Evolutionary conservation across 2,113 vertebrate species (phyloP).

Genomic region (Ivindomyrus marchei): DNA sequence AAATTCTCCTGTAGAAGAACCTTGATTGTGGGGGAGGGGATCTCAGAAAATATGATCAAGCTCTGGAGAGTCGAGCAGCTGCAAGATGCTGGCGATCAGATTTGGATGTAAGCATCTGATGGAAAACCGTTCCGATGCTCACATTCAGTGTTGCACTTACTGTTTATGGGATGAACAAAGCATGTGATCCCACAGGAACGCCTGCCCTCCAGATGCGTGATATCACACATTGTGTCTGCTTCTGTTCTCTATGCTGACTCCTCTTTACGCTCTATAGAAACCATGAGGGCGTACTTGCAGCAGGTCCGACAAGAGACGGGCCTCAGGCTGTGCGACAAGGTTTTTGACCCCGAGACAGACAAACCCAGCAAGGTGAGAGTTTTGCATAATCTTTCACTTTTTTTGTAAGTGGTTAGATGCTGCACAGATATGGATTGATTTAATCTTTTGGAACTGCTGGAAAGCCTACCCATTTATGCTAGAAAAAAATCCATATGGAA

Average conservation of each 20-base stretch:
- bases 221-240: neutral
- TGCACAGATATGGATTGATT: neutral
- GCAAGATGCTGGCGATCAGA: neutral
- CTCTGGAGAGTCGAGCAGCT: neutral
- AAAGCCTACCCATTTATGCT: neutral
- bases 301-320: slow-evolving; percentile 95
- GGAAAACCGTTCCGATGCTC: neutral
- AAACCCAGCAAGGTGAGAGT: slow-evolving; percentile 94
- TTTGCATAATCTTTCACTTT: neutral
- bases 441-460: neutral
- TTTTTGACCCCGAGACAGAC: slow-evolving; percentile 94
- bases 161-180: neutral
- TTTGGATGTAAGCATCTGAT: neutral
- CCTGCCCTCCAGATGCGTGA: neutral
- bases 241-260: neutral
- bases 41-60: neutral
- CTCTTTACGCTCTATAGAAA: slow-evolving; percentile 61
- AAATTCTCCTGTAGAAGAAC: neutral
- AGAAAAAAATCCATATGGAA: neutral
- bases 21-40: neutral
- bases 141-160: neutral
- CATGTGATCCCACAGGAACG: neutral
- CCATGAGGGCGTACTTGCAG: slow-evolving; percentile 93
- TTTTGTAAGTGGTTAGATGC: neutral
- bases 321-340: slow-evolving; percentile 88